Percentiles rank a stretch among this genome's conserved stretches.
Evolutionary conservation across 2,797 vertebrate species (phyloP).

Genomic region (Phrynocephalus guinanensis): DNA sequence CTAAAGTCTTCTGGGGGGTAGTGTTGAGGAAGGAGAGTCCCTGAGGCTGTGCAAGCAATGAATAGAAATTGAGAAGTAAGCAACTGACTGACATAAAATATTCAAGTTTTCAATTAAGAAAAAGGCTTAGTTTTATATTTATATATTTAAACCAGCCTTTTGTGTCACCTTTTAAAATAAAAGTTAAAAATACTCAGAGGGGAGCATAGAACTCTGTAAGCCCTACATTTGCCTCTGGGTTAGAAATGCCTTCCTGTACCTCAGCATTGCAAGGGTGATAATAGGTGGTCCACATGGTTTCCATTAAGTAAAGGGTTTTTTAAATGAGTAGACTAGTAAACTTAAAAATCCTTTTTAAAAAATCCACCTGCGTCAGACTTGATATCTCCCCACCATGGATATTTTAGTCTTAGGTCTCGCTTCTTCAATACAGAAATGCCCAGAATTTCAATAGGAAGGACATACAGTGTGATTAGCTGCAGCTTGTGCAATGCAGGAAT

Average conservation of each 20-base stretch:
- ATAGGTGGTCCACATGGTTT: not conserved
- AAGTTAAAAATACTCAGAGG: not conserved
- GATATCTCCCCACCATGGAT: not conserved
- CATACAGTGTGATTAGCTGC: not conserved
- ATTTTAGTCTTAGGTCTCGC: not conserved
- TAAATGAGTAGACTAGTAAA: too few species aligned
- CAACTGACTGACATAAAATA: not conserved
- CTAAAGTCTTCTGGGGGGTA: not conserved
- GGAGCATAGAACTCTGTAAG: not conserved
- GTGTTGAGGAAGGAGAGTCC: not conserved
- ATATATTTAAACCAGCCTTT: too few species aligned
- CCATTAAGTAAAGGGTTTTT: not conserved
- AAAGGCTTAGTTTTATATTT: too few species aligned
- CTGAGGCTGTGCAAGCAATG: not conserved
- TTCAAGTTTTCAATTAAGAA: not conserved
- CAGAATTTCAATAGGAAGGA: not conserved
- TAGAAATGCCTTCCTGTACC: not conserved
- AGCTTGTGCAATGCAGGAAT: constrained; percentile 29
- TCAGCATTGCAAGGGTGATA: not conserved
- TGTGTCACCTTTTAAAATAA: too few species aligned
- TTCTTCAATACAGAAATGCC: constrained; percentile 1
- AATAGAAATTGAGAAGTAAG: not conserved
- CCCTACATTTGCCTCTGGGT: not conserved
- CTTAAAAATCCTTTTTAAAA: too few species aligned
- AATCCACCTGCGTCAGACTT: too few species aligned